Evolutionary conservation across 2,888 invertebrate species (phyloP).

Genomic region (Pandemis corylana): DNA sequence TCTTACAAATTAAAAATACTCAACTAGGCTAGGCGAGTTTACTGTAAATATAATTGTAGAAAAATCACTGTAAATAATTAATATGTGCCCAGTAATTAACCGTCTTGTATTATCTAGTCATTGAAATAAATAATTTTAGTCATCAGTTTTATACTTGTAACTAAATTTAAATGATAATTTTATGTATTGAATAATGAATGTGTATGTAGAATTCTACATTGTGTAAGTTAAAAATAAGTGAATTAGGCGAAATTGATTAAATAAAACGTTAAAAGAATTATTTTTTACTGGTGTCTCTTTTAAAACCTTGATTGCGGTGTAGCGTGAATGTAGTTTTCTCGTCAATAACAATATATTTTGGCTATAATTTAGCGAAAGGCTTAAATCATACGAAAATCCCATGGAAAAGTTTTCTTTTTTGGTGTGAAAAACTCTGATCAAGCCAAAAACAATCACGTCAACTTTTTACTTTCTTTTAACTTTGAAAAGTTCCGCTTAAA

Average conservation of each 20-base stretch:
- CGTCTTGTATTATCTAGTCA: constrained; percentile 37
- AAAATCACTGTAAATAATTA: constrained; percentile 33
- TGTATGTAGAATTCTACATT: constrained; percentile 4
- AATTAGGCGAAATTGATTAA: constrained; percentile 20
- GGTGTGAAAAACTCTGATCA: too few species aligned
- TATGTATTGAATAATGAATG: not conserved
- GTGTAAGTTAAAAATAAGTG: constrained; percentile 12
- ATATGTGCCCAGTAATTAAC: not conserved
- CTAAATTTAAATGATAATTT: not conserved
- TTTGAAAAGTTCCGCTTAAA: too few species aligned
- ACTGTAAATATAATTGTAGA: constrained; percentile 33
- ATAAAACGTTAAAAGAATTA: not conserved
- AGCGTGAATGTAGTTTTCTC: too few species aligned
- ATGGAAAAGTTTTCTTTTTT: too few species aligned
- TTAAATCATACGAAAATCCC: too few species aligned
- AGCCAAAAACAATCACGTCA: too few species aligned
- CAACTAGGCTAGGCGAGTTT: constrained; percentile 36
- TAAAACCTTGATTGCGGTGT: too few species aligned
- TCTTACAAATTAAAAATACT: constrained; percentile 31
- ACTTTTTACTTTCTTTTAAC: too few species aligned
- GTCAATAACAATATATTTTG: too few species aligned
- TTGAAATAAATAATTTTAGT: constrained; percentile 22
- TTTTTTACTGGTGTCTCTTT: not conserved
- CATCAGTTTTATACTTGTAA: constrained; percentile 24
- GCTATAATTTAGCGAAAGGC: too few species aligned